Evolutionary conservation across 2,113 vertebrate species (phyloP).

Genomic region (Athene cunicularia): DNA sequence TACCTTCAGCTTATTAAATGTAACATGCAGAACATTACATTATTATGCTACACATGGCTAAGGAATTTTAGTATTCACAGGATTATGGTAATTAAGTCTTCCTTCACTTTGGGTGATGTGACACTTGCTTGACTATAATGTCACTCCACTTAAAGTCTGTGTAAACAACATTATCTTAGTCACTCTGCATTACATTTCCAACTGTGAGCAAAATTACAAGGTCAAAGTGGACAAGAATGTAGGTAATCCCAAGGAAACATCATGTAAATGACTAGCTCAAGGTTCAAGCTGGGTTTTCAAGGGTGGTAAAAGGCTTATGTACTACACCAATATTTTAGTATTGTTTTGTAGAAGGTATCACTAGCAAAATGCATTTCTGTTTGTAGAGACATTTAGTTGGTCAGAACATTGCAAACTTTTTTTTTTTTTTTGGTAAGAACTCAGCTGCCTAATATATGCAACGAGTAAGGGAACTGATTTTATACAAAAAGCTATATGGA

Average conservation of each 20-base stretch:
- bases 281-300: constrained; percentile 68
- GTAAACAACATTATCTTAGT: constrained; percentile 89
- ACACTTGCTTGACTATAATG: constrained; percentile 87
- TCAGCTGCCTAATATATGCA: neutral
- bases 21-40: constrained; percentile 73
- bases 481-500: neutral
- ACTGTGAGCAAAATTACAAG: constrained; percentile 83
- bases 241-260: constrained; percentile 78
- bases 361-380: neutral
- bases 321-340: constrained; percentile 21
- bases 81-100: constrained; percentile 86
- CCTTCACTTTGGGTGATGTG: constrained; percentile 83
- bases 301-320: constrained; percentile 63
- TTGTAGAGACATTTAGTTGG: neutral
- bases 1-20: constrained; percentile 69
- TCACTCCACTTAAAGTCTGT: constrained; percentile 88
- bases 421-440: neutral
- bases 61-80: constrained; percentile 82
- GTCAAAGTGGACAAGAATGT: constrained; percentile 80
- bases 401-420: neutral
- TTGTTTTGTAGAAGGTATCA: neutral
- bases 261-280: constrained; percentile 73
- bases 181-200: constrained; percentile 81
- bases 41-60: constrained; percentile 82
- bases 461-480: neutral